Conservation (phyloP, 2,888 invertebrate species). For the Cylindroiulus punctatus region DNA sequence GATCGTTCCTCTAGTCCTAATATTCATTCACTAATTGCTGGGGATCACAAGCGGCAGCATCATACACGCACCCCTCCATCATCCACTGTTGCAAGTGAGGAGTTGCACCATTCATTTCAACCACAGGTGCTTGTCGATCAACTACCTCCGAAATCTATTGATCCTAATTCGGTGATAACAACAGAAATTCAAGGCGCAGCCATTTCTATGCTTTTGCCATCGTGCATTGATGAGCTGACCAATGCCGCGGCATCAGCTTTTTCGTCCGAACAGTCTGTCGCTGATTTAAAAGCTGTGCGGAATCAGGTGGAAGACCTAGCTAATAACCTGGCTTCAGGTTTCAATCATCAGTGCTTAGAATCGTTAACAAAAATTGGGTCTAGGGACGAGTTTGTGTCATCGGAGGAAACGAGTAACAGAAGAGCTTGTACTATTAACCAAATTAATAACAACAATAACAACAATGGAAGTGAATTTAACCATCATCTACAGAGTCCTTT, state of each 20-base stretch:
- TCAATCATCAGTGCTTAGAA: slow-evolving; percentile 2
- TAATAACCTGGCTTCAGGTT: background rate
- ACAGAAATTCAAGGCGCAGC: slow-evolving; percentile 35
- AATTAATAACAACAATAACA: slow-evolving; percentile 39
- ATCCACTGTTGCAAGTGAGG: background rate
- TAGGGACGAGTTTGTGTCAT: slow-evolving; percentile 21
- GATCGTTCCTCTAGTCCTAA: slow-evolving; percentile 78
- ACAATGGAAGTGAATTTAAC: slow-evolving; percentile 12
- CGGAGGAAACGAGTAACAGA: slow-evolving; percentile 43
- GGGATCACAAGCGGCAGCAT: slow-evolving; percentile 67
- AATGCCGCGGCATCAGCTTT: background rate
- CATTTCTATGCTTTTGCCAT: background rate
- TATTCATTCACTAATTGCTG: slow-evolving; percentile 69
- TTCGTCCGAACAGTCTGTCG: slow-evolving; percentile 14
- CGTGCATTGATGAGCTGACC: slow-evolving; percentile 4
- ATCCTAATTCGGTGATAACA: background rate
- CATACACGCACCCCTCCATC: slow-evolving; percentile 58
- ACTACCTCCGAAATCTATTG: slow-evolving; percentile 25
- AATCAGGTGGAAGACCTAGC: slow-evolving; percentile 26
- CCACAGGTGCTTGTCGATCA: slow-evolving; percentile 40
- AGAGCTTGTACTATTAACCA: slow-evolving; percentile 2
- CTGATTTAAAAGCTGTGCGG: slow-evolving; percentile 19
- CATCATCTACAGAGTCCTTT: slow-evolving; percentile 39
- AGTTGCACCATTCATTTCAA: slow-evolving; percentile 15
- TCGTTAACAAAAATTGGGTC: slow-evolving; percentile 37